These are phyloP conservation scores for Gymnothorax javanicus DNA, from an alignment of 2,797 vertebrate species.

Conservation along the genomic window DNA sequence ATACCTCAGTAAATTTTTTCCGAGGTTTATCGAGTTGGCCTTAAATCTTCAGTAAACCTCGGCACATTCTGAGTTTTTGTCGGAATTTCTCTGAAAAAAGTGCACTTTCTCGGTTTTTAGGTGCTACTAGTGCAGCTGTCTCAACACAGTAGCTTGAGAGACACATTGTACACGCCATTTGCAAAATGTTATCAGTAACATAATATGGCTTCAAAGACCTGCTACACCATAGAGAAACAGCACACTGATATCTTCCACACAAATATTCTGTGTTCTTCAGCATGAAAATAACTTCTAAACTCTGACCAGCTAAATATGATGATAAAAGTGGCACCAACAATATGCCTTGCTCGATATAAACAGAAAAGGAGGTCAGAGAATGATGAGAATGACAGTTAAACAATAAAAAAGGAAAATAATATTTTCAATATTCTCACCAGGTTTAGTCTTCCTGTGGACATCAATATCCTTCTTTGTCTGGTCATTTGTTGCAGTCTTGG, in stretches of 20 bases:
- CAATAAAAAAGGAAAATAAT: conserved; percentile 39
- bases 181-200: background rate
- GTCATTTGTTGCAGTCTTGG: conserved; percentile 81
- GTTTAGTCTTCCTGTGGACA: conserved; percentile 82
- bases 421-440: conserved; percentile 81
- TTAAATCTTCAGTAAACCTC: too few relatives aligned
- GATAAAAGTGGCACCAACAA: conserved; percentile 99
- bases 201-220: background rate
- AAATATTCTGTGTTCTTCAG: conserved; percentile 79
- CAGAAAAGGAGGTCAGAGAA: conserved; percentile 74
- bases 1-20: too few relatives aligned
- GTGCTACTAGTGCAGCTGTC: too few relatives aligned
- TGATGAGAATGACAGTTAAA: conserved; percentile 62
- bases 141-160: background rate
- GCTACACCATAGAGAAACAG: background rate
- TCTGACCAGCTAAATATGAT: conserved; percentile 91
- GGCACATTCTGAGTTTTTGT: too few relatives aligned
- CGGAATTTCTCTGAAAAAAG: too few relatives aligned
- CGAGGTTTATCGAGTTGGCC: too few relatives aligned
- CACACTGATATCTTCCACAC: background rate
- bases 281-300: conserved; percentile 66
- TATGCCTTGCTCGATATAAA: conserved; percentile 69
- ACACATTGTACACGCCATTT: background rate
- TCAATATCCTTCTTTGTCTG: conserved; percentile 80
- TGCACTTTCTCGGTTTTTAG: too few relatives aligned